Evolutionary conservation across 2,888 invertebrate genomes (phyloP).

Genomic region (Philonicus albiceps): DNA sequence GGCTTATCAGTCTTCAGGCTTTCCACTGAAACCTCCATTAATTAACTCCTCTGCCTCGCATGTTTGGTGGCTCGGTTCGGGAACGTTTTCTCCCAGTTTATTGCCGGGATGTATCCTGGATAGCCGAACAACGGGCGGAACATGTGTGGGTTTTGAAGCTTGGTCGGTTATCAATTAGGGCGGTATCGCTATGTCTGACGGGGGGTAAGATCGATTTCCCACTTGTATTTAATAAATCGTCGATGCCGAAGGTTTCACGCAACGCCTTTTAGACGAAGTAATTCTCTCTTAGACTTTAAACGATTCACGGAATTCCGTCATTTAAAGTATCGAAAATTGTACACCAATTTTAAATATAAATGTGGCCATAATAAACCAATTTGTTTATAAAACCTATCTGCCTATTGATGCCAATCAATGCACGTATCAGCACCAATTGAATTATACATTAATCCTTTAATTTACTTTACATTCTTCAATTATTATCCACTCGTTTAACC

Average conservation of each 20-base stretch:
- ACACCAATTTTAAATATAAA: too few species aligned
- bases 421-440: too few species aligned
- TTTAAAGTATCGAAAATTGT: neutral
- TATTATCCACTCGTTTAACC: too few species aligned
- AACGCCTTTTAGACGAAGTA: neutral
- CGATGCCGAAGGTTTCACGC: neutral
- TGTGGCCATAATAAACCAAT: too few species aligned
- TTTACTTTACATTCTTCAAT: too few species aligned
- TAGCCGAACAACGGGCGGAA: neutral
- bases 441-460: too few species aligned
- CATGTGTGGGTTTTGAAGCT: neutral
- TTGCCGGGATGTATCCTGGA: neutral
- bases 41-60: constrained; percentile 14
- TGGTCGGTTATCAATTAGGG: neutral
- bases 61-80: neutral
- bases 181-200: neutral
- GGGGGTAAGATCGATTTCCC: neutral
- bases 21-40: constrained; percentile 16
- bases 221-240: constrained; percentile 4
- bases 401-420: too few species aligned
- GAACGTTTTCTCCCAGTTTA: neutral
- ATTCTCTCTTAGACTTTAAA: neutral
- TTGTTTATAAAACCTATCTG: too few species aligned
- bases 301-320: neutral
- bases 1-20: constrained; percentile 25